phyloP scores from a whole-genome alignment of 2,888 invertebrate species.

The Platycheirus rosarum region DNA sequence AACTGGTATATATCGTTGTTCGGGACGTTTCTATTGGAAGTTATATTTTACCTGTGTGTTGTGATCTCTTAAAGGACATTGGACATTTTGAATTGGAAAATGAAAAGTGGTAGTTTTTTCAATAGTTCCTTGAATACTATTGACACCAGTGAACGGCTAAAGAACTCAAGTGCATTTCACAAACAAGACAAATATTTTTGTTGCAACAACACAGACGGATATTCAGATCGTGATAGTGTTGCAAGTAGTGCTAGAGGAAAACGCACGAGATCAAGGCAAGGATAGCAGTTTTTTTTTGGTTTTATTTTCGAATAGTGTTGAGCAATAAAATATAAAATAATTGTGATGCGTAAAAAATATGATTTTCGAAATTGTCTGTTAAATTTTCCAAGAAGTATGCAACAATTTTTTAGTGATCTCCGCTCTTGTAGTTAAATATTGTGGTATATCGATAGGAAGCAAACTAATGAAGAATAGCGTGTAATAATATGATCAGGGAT shows the following conservation, averaged over 20 bases:
- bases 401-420: too few species aligned
- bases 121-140: slow-evolving; percentile 79
- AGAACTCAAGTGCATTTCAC: slow-evolving; percentile 74
- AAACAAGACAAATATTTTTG: slow-evolving; percentile 73
- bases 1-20: slow-evolving; percentile 19
- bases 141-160: slow-evolving; percentile 76
- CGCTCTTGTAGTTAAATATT: too few species aligned
- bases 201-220: slow-evolving; percentile 71
- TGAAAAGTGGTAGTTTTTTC: slow-evolving; percentile 81
- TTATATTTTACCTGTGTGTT: neutral
- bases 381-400: too few species aligned
- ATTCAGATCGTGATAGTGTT: slow-evolving; percentile 80
- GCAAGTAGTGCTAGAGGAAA: slow-evolving; percentile 78
- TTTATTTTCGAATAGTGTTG: too few species aligned
- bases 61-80: slow-evolving; percentile 11
- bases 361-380: too few species aligned
- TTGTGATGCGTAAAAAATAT: too few species aligned
- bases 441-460: too few species aligned
- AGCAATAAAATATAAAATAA: too few species aligned
- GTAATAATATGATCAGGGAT: too few species aligned
- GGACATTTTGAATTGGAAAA: slow-evolving; percentile 75
- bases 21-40: neutral
- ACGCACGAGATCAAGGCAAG: slow-evolving; percentile 78
- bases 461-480: too few species aligned
- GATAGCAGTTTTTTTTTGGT: slow-evolving; percentile 10